These are phyloP conservation scores for Dorcus hopei DNA, from an alignment of 2,888 invertebrate genomes.

Conservation along the genomic window DNA sequence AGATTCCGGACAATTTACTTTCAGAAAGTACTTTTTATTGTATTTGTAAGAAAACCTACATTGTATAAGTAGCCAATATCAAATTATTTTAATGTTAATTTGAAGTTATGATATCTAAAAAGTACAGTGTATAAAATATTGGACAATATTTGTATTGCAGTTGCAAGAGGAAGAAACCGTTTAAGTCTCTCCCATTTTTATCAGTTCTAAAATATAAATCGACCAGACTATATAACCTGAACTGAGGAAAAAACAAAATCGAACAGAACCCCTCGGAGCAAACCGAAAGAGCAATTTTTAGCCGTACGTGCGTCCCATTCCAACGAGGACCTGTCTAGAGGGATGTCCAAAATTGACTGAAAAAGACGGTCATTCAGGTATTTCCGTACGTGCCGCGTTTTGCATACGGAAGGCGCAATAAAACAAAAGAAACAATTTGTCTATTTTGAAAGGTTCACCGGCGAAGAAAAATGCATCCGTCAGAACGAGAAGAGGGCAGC, in stretches of 20 bases:
- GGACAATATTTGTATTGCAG: too few species aligned
- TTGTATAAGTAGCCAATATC: too few species aligned
- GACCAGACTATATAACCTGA: slow-evolving; percentile 6
- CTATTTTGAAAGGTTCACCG: background rate
- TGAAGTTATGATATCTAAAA: too few species aligned
- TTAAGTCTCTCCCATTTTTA: too few species aligned
- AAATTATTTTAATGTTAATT: too few species aligned
- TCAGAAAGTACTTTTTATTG: too few species aligned
- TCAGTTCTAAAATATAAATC: slow-evolving; percentile 3
- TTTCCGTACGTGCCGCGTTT: slow-evolving; percentile 23
- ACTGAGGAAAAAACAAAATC: background rate
- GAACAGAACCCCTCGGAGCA: background rate
- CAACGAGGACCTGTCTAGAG: slow-evolving; percentile 16
- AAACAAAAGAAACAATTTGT: slow-evolving; percentile 20
- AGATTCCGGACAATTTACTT: too few species aligned
- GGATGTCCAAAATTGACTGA: slow-evolving; percentile 29
- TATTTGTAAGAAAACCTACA: too few species aligned
- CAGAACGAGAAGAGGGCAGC: slow-evolving; percentile 4
- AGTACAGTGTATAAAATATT: too few species aligned
- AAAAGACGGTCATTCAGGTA: slow-evolving; percentile 30
- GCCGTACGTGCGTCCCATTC: slow-evolving; percentile 29
- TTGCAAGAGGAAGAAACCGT: too few species aligned
- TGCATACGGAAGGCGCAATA: slow-evolving; percentile 14
- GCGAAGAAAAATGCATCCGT: slow-evolving; percentile 12
- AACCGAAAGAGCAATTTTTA: slow-evolving; percentile 33